Conservation (phyloP, 2,888 invertebrate species). For the Gymnocheta viridis region DNA sequence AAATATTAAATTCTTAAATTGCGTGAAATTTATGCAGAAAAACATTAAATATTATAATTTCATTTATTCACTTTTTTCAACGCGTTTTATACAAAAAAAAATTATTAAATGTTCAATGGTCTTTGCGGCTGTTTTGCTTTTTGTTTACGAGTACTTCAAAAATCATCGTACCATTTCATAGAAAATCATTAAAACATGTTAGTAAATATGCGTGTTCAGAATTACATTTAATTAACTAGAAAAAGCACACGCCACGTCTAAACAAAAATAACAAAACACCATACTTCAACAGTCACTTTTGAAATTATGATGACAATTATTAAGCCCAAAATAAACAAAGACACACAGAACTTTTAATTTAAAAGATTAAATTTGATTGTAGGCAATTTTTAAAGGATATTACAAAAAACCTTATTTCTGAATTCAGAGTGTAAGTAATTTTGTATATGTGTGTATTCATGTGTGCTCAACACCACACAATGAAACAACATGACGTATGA, state of each 20-base stretch:
- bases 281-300: neutral
- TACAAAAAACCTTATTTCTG: neutral
- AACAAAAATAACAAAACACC: neutral
- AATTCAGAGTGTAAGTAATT: neutral
- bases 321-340: slow-evolving; percentile 14
- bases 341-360: slow-evolving; percentile 4
- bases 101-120: slow-evolving; percentile 11
- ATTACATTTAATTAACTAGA: slow-evolving; percentile 60
- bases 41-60: neutral
- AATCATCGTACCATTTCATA: neutral
- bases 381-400: neutral
- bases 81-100: neutral
- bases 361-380: slow-evolving; percentile 37
- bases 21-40: slow-evolving; percentile 10
- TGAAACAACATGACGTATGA: slow-evolving; percentile 25
- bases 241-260: slow-evolving; percentile 52
- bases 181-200: slow-evolving; percentile 36
- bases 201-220: slow-evolving; percentile 57
- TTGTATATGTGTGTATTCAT: neutral
- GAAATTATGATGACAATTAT: slow-evolving; percentile 24
- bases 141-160: neutral
- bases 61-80: neutral
- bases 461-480: neutral
- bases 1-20: slow-evolving; percentile 8
- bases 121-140: slow-evolving; percentile 14